phyloP scores from a whole-genome alignment of 2,888 invertebrate genomes.

The Sarcophaga variegata region DNA sequence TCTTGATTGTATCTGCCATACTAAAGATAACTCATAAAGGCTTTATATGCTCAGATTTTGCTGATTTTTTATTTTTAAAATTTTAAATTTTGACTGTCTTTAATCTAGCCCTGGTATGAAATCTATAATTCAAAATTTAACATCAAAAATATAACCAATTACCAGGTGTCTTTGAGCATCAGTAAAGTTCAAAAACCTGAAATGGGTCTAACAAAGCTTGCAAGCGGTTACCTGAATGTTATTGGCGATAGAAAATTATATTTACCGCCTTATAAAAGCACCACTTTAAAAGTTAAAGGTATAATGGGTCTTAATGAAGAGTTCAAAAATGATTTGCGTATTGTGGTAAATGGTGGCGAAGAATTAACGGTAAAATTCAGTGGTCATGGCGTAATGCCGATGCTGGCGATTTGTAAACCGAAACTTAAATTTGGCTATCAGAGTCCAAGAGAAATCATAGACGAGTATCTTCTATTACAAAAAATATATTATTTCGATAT shows the following conservation, averaged over 20 bases:
- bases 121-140: slow-evolving; percentile 68
- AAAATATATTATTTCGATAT: slow-evolving; percentile 75
- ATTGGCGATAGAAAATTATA: slow-evolving; percentile 63
- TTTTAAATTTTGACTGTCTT: not conserved
- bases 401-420: slow-evolving; percentile 71
- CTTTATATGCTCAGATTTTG: not conserved
- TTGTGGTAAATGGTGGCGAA: slow-evolving; percentile 75
- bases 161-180: slow-evolving; percentile 70
- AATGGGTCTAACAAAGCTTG: slow-evolving; percentile 64
- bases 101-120: slow-evolving; percentile 78
- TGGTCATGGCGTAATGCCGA: slow-evolving; percentile 78
- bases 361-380: slow-evolving; percentile 71
- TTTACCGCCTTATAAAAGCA: slow-evolving; percentile 64
- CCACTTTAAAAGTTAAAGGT: slow-evolving; percentile 71
- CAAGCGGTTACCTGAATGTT: slow-evolving; percentile 74
- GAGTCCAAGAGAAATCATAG: slow-evolving; percentile 69
- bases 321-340: slow-evolving; percentile 73
- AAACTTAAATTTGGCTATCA: slow-evolving; percentile 68
- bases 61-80: too few species aligned
- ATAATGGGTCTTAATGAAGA: slow-evolving; percentile 76
- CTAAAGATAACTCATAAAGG: too few species aligned
- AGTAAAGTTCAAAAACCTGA: slow-evolving; percentile 28
- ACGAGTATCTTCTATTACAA: slow-evolving; percentile 74
- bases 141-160: slow-evolving; percentile 74
- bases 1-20: too few species aligned